These are phyloP conservation scores for Phylloscopus trochiloides DNA, from an alignment of 2,113 vertebrate genomes.

Conservation along the genomic window DNA sequence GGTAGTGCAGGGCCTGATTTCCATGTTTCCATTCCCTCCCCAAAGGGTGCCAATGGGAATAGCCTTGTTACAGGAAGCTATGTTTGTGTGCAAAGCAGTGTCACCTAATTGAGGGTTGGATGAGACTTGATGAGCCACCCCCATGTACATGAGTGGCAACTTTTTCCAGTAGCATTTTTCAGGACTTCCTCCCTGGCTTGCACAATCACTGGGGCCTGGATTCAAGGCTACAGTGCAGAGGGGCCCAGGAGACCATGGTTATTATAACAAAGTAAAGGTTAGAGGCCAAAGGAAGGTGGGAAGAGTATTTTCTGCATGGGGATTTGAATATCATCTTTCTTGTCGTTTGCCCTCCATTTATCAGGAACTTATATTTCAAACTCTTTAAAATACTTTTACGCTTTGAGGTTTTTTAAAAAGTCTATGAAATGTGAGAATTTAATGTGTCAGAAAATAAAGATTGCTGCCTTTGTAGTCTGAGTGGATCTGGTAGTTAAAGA, in stretches of 20 bases:
- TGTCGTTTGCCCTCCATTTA: background rate
- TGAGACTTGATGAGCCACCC: background rate
- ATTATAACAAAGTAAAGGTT: background rate
- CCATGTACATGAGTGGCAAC: background rate
- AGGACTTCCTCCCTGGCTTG: background rate
- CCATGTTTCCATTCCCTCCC: background rate
- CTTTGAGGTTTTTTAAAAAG: background rate
- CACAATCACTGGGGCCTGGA: background rate
- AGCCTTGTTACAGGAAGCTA: background rate
- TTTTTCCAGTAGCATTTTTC: background rate
- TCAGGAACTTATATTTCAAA: background rate
- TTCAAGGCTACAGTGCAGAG: background rate
- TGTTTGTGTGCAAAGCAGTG: background rate
- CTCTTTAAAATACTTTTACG: background rate
- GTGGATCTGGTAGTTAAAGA: background rate
- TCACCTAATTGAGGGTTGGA: background rate
- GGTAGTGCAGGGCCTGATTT: background rate
- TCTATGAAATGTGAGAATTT: background rate
- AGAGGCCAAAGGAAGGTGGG: background rate
- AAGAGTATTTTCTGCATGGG: background rate
- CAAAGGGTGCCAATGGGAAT: background rate
- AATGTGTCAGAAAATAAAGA: slow-evolving; percentile 40
- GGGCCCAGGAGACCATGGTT: background rate
- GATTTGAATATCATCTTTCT: background rate
- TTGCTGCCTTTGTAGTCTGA: slow-evolving; percentile 26